Evolutionary conservation across 2,113 vertebrate genomes (phyloP).

Genomic region (Gadus chalcogrammus): DNA sequence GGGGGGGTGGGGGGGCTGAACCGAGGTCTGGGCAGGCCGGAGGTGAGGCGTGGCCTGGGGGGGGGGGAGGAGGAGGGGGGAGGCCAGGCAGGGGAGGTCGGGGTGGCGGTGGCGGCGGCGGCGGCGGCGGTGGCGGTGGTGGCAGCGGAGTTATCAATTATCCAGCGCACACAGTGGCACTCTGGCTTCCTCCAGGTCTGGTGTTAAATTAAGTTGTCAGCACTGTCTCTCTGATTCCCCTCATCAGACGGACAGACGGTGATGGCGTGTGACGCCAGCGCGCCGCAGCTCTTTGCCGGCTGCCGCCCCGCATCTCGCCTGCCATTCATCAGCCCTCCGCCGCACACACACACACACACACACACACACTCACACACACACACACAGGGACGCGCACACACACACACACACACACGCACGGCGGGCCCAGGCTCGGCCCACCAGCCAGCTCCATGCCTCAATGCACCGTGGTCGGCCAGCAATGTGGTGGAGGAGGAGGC

Average conservation of each 20-base stretch:
- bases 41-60: slow-evolving; percentile 23
- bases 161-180: slow-evolving; percentile 69
- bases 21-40: neutral
- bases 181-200: slow-evolving; percentile 71
- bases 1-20: slow-evolving; percentile 5
- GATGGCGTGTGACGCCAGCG: slow-evolving; percentile 79
- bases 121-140: slow-evolving; percentile 30
- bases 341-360: slow-evolving; percentile 29
- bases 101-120: slow-evolving; percentile 39
- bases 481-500: slow-evolving; percentile 51
- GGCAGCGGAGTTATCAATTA: slow-evolving; percentile 75
- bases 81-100: slow-evolving; percentile 9
- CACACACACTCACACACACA: too few relatives aligned
- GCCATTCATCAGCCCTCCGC: slow-evolving; percentile 79
- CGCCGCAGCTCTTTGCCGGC: slow-evolving; percentile 74
- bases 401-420: too few relatives aligned
- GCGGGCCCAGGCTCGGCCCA: slow-evolving; percentile 49
- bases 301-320: slow-evolving; percentile 79
- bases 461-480: slow-evolving; percentile 55
- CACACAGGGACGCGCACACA: too few relatives aligned
- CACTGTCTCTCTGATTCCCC: slow-evolving; percentile 73
- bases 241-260: slow-evolving; percentile 72
- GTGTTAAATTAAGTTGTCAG: slow-evolving; percentile 84
- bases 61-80: slow-evolving; percentile 23
- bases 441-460: slow-evolving; percentile 24